These are phyloP conservation scores for Tetramorium bicarinatum DNA, from an alignment of 2,888 invertebrate genomes.

Conservation along the genomic window DNA sequence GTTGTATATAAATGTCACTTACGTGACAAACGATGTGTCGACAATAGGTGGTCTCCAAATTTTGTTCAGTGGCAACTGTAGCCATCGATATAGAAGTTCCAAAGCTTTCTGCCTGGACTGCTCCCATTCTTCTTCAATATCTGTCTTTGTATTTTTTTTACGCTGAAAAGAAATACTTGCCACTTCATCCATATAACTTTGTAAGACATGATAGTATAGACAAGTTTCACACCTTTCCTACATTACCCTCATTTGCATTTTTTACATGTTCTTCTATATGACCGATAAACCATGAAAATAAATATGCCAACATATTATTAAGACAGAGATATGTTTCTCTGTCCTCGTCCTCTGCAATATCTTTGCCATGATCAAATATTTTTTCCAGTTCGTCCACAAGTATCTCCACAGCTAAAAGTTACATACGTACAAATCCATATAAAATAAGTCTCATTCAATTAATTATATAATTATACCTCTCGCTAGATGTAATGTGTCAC, in stretches of 20 bases:
- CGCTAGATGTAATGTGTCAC: neutral
- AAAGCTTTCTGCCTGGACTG: slow-evolving; percentile 90
- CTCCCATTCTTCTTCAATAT: slow-evolving; percentile 90
- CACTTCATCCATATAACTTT: neutral
- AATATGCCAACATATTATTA: slow-evolving; percentile 82
- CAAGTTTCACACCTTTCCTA: slow-evolving; percentile 75
- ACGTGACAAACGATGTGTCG: slow-evolving; percentile 95
- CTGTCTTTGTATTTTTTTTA: slow-evolving; percentile 81
- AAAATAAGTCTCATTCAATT: neutral
- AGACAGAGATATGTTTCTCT: slow-evolving; percentile 74
- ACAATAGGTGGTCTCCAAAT: slow-evolving; percentile 94
- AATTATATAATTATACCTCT: slow-evolving; percentile 2
- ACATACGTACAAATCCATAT: neutral
- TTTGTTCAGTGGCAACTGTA: slow-evolving; percentile 91
- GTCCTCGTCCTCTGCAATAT: slow-evolving; percentile 68
- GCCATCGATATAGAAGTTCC: slow-evolving; percentile 89
- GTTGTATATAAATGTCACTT: slow-evolving; percentile 81
- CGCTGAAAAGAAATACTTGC: slow-evolving; percentile 70
- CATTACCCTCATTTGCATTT: slow-evolving; percentile 63
- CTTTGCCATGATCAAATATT: slow-evolving; percentile 67
- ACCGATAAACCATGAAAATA: slow-evolving; percentile 78
- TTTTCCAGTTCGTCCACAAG: slow-evolving; percentile 78
- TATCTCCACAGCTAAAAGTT: slow-evolving; percentile 71
- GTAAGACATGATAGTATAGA: neutral
- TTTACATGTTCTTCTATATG: slow-evolving; percentile 78